These are phyloP conservation scores for Lynx canadensis DNA, from an alignment of 2,113 vertebrate genomes.

Conservation along the genomic window DNA sequence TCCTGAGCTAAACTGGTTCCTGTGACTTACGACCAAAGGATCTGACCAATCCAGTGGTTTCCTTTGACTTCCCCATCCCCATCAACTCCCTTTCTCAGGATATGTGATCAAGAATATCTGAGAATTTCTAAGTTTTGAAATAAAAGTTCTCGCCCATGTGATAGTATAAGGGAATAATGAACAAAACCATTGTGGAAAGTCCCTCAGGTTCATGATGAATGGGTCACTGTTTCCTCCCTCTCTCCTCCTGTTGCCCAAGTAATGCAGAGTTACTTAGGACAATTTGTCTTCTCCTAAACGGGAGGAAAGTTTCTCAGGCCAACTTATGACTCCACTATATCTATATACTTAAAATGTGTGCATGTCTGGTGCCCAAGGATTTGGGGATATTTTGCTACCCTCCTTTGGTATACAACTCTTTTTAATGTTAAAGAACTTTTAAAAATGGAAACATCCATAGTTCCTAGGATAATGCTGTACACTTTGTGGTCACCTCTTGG, in stretches of 20 bases:
- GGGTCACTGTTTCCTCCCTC: background rate
- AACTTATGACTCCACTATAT: background rate
- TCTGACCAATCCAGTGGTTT: background rate
- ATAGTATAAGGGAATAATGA: background rate
- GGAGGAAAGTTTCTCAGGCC: background rate
- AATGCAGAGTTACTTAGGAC: background rate
- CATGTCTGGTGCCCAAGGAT: background rate
- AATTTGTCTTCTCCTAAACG: background rate
- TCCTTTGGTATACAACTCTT: background rate
- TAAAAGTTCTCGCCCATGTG: background rate
- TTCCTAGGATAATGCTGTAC: background rate
- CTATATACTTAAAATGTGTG: background rate
- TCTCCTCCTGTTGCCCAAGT: background rate
- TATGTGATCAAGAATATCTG: background rate
- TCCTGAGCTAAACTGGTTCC: background rate
- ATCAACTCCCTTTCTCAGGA: background rate
- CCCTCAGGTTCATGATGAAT: background rate
- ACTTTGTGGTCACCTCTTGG: background rate
- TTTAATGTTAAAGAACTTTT: background rate
- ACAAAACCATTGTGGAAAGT: background rate
- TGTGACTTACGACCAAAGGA: background rate
- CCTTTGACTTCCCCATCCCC: background rate
- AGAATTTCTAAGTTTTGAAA: constrained; percentile 2
- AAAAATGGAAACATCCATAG: background rate
- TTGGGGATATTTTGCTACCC: background rate